Evolutionary conservation across 2,797 vertebrate genomes (phyloP), one percentile per base, ranked within the genome.

Genomic region (Alcedo atthis): DNA sequence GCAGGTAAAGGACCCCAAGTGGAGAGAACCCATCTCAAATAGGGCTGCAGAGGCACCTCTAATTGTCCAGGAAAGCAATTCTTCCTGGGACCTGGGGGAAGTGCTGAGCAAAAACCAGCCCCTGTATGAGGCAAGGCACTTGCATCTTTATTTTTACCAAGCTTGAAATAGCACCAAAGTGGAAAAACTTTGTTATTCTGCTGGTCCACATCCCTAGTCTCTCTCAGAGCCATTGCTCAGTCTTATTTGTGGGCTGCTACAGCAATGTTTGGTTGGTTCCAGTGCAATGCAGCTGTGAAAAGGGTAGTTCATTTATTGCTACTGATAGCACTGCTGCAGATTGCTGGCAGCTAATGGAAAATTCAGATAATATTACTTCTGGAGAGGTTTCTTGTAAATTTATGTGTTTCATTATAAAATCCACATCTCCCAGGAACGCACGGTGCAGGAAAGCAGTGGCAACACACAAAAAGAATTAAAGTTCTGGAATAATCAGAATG

Each of bases 401-500:
- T 62, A 69, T 67, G 67, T 53, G 48, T 8, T 86, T 69, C 80
- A 46, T 73, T 80, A 90, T 53, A 73, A 84, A 92, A 82, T n/a
- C 26, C 83, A 26, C 71, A 42, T 81, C 78, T 81, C 63, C 71
- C 53, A 81, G 70, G 55, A 63, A 30, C 4, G n/a, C 55, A 51
- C 48, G 55, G 70, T 43, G 15, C 51, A 63, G 49, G 76, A 78
- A 73, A 90, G 77, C 74, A 22, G 62, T 14, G 32, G 59, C 71
- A 89, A 73, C 57, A 28, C 37, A 33, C 43, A 42, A 79, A 77
- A 48, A 70, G 68, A 77, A 67, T 77, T 68, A 40, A 82, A 87
- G 84, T 26, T 58, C 63, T 37, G 43, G 71, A 87, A 77, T 89
- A 89, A 96, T 87, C 66, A 70, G 53, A 13, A 81, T 81, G 67